Base-by-base conservation (phyloP, 1,140 invertebrate species). In the Coelopa frigida region DNA sequence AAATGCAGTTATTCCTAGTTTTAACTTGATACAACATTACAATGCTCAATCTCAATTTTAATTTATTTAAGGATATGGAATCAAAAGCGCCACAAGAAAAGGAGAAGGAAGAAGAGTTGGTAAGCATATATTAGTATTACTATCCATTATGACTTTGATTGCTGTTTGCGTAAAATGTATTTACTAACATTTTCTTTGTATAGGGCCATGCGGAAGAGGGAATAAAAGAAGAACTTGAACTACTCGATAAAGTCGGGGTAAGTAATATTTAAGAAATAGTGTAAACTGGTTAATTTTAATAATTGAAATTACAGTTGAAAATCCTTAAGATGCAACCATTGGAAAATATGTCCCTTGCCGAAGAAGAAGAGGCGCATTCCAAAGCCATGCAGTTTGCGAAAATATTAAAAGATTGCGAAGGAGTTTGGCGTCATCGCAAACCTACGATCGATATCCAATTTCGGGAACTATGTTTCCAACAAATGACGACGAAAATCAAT, bases 241-340 rank as follows among this genome's bases (percentile, higher is more conserved):
- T 43, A 18, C 15, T 43, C 6, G 27, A 29, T 2, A 31, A 43
- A 43, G 14, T 43, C 23, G 41, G 41, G 7, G 41, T 43, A 43
- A 43, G 41, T 29, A 26, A 40, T 6, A 14, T n/a, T 40, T 26
- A 26, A 26, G 18, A 12, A 15, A 26, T 26, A 29, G 6, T 42
- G 20, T 17, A 2, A 31, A 14, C 12, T 8, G 12, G 5, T 27
- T 41, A 27, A 15, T 40, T 8, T 24, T 11, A 14, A 2, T 41
- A 14, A 27, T 26, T 43, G n/a, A n/a, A n/a, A n/a, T n/a, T n/a
- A n/a, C 38, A 64, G 61, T 40, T 65, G 12, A 7, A 44, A 12
- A 50, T 59, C 24, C 37, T 65, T 4, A 33, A 39, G 20, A 44
- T 31, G 6, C 40, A 5, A 17, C 17, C 2, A 48, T 20, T 27